Conservation (phyloP, 2,113 vertebrate species). For the Indicator maculatus region DNA sequence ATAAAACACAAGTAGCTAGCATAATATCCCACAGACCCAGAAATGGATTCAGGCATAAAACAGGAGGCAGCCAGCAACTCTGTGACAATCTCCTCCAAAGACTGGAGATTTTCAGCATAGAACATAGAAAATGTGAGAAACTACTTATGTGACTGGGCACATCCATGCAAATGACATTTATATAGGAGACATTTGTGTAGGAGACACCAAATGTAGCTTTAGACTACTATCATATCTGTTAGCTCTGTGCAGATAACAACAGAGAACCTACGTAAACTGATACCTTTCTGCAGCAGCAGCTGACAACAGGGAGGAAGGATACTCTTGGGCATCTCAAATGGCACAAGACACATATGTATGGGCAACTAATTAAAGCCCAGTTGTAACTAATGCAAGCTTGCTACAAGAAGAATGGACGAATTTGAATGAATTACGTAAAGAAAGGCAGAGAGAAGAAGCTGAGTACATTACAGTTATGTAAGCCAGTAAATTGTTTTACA, state of each 20-base stretch:
- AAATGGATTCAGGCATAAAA: not conserved
- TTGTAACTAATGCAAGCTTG: not conserved
- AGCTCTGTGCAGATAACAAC: fast-evolving
- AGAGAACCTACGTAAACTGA: not conserved
- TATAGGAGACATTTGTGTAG: not conserved
- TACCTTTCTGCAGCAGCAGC: not conserved
- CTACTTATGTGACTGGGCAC: not conserved
- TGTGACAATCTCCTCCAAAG: not conserved
- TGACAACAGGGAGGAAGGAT: not conserved
- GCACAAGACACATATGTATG: not conserved
- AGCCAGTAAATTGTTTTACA: not conserved
- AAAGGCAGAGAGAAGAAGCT: not conserved
- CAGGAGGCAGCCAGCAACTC: not conserved
- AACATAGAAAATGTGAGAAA: not conserved
- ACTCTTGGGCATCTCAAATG: not conserved
- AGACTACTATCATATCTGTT: not conserved
- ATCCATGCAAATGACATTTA: not conserved
- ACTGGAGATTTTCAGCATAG: not conserved
- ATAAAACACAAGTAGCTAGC: not conserved
- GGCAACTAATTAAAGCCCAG: not conserved
- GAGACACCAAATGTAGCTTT: not conserved
- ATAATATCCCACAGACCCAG: not conserved
- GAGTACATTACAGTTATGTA: not conserved
- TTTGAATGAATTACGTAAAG: not conserved
- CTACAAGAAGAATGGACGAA: not conserved